Conservation (phyloP, 2,888 invertebrate species). For the Nysson spinosus region DNA sequence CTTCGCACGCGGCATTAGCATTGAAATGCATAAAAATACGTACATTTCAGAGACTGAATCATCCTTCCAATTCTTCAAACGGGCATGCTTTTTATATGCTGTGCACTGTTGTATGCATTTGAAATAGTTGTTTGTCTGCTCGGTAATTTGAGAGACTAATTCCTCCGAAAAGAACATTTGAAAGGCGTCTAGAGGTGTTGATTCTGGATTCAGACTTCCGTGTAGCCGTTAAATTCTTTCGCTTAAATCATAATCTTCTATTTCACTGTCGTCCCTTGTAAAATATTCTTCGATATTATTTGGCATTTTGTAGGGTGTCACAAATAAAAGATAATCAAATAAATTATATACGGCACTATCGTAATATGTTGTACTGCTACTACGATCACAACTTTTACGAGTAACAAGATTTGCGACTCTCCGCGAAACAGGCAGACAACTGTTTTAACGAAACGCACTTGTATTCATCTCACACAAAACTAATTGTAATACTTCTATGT, state of each 20-base stretch:
- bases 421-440: too few species aligned
- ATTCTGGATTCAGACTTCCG: slow-evolving; percentile 15
- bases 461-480: too few species aligned
- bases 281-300: slow-evolving; percentile 27
- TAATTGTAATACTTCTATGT: too few species aligned
- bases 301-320: slow-evolving; percentile 21
- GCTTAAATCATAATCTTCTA: too few species aligned
- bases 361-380: too few species aligned
- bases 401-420: too few species aligned
- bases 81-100: slow-evolving; percentile 20
- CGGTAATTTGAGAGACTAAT: slow-evolving; percentile 25
- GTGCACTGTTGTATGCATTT: slow-evolving; percentile 29
- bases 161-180: slow-evolving; percentile 21
- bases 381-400: too few species aligned
- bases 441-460: too few species aligned
- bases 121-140: slow-evolving; percentile 30
- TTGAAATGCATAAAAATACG: slow-evolving; percentile 21
- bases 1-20: slow-evolving; percentile 28
- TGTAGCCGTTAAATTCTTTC: slow-evolving; percentile 14
- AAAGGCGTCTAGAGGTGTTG: slow-evolving; percentile 18
- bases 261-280: slow-evolving; percentile 21
- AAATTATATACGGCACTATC: too few species aligned
- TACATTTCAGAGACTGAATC: slow-evolving; percentile 23
- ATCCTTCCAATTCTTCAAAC: slow-evolving; percentile 22
- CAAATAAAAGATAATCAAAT: slow-evolving; percentile 5